Conservation (phyloP, 23 tunicate genomes). For the Trididemnum miniatum region DNA sequence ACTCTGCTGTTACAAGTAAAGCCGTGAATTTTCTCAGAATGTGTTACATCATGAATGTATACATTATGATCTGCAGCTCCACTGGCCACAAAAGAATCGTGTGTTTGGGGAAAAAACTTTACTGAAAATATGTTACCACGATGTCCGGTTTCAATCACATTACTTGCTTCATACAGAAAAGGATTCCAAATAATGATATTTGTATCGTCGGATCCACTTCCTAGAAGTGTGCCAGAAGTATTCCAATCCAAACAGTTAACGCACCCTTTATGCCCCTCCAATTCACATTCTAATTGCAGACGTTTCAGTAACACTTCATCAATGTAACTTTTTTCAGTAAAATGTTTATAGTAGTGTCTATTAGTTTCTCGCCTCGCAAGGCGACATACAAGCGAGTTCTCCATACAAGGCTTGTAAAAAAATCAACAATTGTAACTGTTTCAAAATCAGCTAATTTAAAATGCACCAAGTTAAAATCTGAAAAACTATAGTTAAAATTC, state of each 20-base stretch:
- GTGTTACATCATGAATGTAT: constrained; percentile 61
- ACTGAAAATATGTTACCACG: constrained; percentile 83
- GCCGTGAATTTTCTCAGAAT: constrained; percentile 43
- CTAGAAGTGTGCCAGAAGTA: constrained; percentile 54
- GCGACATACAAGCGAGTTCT: constrained; percentile 14
- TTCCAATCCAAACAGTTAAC: constrained; percentile 98
- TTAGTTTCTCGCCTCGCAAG: constrained; percentile 18
- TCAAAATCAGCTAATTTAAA: no score
- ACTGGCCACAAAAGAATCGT: constrained; percentile 58
- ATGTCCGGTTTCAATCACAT: constrained; percentile 50
- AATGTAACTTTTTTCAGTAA: constrained; percentile 48
- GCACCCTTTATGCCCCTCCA: constrained; percentile 88
- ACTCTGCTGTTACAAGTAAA: constrained; percentile 60
- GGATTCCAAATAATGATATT: constrained; percentile 81
- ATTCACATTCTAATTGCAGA: constrained; percentile 47
- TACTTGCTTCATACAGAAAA: constrained; percentile 11
- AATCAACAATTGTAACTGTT: no score
- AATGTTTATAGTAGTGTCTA: constrained; percentile 7
- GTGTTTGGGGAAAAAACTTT: constrained; percentile 67
- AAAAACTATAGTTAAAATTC: no score
- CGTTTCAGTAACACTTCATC: constrained; percentile 46
- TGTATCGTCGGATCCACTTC: constrained; percentile 94
- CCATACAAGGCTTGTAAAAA: no score
- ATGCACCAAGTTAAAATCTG: no score
- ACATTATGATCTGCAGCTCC: constrained; percentile 91